These are phyloP conservation scores for Caenorhabditis imperialis DNA, from an alignment of 2,888 invertebrate genomes.

Conservation along the genomic window DNA sequence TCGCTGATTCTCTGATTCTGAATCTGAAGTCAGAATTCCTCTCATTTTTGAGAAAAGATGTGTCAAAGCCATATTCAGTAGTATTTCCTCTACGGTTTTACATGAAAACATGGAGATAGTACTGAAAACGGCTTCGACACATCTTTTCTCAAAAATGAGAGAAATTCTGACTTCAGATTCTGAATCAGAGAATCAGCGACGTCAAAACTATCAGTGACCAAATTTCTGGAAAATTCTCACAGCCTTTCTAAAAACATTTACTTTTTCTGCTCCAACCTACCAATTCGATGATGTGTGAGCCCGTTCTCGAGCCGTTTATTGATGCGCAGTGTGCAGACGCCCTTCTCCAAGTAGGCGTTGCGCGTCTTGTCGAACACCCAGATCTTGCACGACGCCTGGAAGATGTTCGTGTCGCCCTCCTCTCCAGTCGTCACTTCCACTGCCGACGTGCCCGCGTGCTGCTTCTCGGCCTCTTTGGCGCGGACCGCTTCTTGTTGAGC, in stretches of 20 bases:
- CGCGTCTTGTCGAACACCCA: conserved; percentile 70
- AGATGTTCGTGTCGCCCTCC: conserved; percentile 69
- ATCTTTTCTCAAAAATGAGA: too few species aligned
- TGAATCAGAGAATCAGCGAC: too few species aligned
- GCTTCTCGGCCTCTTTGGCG: conserved; percentile 56
- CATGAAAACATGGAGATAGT: too few species aligned
- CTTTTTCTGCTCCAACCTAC: conserved; percentile 34
- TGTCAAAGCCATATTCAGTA: too few species aligned
- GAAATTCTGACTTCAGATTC: too few species aligned
- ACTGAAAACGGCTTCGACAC: too few species aligned
- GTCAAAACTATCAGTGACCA: too few species aligned
- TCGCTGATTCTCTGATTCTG: too few species aligned
- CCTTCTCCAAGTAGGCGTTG: conserved; percentile 71
- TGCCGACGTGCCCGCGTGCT: conserved; percentile 60
- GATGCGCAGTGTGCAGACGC: conserved; percentile 61
- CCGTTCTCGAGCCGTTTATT: conserved; percentile 54
- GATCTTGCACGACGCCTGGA: conserved; percentile 73
- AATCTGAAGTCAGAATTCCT: too few species aligned
- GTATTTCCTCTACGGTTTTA: too few species aligned
- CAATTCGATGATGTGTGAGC: conserved; percentile 56
- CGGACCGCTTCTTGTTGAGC: conserved; percentile 52
- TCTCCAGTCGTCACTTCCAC: conserved; percentile 72
- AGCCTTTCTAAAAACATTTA: neutral
- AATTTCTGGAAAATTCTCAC: too few species aligned
- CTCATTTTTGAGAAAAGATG: too few species aligned